phyloP scores from a whole-genome alignment of 2,113 vertebrate species.

The Limanda limanda region DNA sequence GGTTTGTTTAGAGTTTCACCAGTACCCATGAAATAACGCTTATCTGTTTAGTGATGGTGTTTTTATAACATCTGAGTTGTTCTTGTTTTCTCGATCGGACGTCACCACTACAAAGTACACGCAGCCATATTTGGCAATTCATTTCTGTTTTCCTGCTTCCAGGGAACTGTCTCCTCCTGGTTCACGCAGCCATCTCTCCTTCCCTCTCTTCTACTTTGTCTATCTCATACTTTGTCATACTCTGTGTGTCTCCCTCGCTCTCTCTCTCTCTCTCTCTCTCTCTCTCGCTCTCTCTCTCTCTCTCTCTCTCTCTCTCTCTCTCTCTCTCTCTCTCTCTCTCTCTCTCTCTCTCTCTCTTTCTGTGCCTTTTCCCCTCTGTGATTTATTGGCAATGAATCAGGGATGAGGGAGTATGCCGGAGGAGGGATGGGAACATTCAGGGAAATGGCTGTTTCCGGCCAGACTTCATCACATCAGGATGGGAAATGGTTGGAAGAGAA shows the following conservation, averaged over 20 bases:
- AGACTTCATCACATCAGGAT: constrained; percentile 76
- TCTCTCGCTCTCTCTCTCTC: no score
- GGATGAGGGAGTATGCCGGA: constrained; percentile 62
- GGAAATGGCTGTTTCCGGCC: constrained; percentile 79
- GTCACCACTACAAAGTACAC: constrained; percentile 13
- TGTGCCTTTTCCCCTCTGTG: constrained; percentile 53
- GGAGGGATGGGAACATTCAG: constrained; percentile 70
- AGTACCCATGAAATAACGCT: constrained; percentile 36
- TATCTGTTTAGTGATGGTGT: constrained; percentile 25
- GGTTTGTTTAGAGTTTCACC: constrained; percentile 41
- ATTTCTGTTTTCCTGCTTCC: constrained; percentile 45
- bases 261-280: no score
- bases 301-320: constrained; percentile 19
- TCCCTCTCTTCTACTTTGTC: constrained; percentile 35
- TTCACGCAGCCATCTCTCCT: constrained; percentile 35
- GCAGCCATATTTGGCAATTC: constrained; percentile 31
- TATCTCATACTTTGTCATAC: constrained; percentile 22
- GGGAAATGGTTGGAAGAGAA: constrained; percentile 68
- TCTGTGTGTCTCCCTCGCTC: constrained; percentile 11
- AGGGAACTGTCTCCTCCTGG: constrained; percentile 14
- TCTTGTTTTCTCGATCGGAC: constrained; percentile 34
- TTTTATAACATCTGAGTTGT: constrained; percentile 25
- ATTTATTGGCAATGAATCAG: constrained; percentile 80
- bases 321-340: background rate
- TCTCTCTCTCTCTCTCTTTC: constrained; percentile 32